These are phyloP conservation scores for Globia sparganii DNA, from an alignment of 2,888 invertebrate genomes.

Conservation along the genomic window DNA sequence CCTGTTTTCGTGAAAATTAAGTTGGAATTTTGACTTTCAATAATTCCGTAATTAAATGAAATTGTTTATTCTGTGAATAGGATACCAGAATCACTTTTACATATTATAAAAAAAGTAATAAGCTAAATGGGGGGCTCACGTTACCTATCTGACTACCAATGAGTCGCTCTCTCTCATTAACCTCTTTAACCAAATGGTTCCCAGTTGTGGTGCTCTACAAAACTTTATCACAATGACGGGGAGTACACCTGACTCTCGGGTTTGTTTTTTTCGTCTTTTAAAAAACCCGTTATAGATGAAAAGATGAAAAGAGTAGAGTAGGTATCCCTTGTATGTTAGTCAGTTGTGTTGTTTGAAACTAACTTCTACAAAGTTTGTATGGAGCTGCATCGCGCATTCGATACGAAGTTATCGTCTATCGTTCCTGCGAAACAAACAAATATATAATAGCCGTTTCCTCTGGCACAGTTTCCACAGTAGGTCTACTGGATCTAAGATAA, in stretches of 20 bases:
- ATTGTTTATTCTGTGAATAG: too few species aligned
- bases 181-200: neutral
- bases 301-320: too few species aligned
- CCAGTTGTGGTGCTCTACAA: neutral
- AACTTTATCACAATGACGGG: too few species aligned
- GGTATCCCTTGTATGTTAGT: neutral
- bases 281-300: too few species aligned
- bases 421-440: neutral
- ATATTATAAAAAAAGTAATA: too few species aligned
- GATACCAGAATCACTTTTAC: too few species aligned
- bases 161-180: too few species aligned
- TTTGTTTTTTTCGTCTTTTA: too few species aligned
- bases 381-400: constrained; percentile 2
- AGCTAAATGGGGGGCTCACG: too few species aligned
- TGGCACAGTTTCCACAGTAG: constrained; percentile 17
- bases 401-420: constrained; percentile 11
- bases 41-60: too few species aligned
- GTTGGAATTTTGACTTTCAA: neutral
- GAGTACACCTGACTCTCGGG: too few species aligned
- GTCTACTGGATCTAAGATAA: constrained; percentile 7
- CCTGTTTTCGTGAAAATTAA: neutral
- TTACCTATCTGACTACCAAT: too few species aligned
- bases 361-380: constrained; percentile 10
- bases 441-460: neutral
- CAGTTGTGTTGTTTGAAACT: neutral